These are phyloP conservation scores for Tinea semifulvella DNA, from an alignment of 2,888 invertebrate species.

Conservation along the genomic window DNA sequence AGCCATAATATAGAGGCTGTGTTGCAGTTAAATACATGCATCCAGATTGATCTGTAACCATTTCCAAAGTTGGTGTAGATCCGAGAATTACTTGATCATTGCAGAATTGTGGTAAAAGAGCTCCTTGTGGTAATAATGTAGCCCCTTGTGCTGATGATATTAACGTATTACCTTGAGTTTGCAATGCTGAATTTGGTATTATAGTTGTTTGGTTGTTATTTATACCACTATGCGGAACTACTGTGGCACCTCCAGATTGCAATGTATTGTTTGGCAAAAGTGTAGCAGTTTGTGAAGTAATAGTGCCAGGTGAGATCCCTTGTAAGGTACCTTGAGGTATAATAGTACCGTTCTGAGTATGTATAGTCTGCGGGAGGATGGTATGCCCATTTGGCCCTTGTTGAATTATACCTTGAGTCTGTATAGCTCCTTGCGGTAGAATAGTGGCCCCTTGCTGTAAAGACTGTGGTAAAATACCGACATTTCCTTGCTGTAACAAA, in stretches of 20 bases:
- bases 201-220: constrained; percentile 59
- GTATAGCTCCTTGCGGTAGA: constrained; percentile 67
- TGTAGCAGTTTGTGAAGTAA: constrained; percentile 49
- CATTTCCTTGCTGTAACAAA: constrained; percentile 58
- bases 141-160: constrained; percentile 64
- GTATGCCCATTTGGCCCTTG: constrained; percentile 67
- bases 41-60: constrained; percentile 68
- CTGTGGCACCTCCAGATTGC: constrained; percentile 47
- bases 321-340: constrained; percentile 67
- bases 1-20: constrained; percentile 82
- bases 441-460: constrained; percentile 64
- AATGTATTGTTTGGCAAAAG: constrained; percentile 47
- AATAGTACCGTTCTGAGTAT: constrained; percentile 68
- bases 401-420: constrained; percentile 58
- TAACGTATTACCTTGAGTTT: constrained; percentile 62
- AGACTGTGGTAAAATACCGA: constrained; percentile 57
- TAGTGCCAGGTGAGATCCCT: constrained; percentile 45
- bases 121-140: constrained; percentile 69
- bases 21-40: constrained; percentile 70
- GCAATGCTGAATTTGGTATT: constrained; percentile 50
- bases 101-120: constrained; percentile 60
- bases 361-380: constrained; percentile 68
- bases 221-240: constrained; percentile 58
- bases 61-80: constrained; percentile 69
- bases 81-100: constrained; percentile 71